Conservation (phyloP, 2,888 invertebrate species). For the Eupithecia subfuscata region DNA sequence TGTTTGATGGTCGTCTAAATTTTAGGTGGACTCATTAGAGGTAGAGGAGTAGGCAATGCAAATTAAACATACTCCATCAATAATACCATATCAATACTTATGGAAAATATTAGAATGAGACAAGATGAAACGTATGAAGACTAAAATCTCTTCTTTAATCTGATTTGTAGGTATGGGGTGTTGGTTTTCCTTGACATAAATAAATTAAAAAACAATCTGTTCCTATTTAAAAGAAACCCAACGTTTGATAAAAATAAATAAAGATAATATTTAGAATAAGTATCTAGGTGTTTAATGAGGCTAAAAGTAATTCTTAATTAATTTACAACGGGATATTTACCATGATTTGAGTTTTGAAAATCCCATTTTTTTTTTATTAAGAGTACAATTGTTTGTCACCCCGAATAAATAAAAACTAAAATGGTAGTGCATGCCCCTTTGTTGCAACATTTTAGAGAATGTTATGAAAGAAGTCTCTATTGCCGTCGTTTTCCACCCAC, state of each 20-base stretch:
- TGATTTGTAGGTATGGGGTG: background rate
- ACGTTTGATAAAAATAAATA: background rate
- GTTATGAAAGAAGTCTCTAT: slow-evolving; percentile 46
- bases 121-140: background rate
- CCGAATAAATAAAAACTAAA: no score
- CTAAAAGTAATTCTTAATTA: no score
- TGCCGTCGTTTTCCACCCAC: slow-evolving; percentile 65
- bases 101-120: no score
- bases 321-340: no score
- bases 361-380: no score
- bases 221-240: no score
- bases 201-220: no score
- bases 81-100: no score
- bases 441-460: background rate
- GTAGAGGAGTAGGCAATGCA: background rate
- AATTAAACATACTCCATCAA: background rate
- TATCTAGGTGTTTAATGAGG: no score
- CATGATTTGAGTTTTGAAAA: no score
- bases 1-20: background rate
- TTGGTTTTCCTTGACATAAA: no score
- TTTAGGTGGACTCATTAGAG: background rate
- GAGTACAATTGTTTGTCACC: no score
- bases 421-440: background rate
- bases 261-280: background rate
- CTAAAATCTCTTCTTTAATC: background rate